These are phyloP conservation scores for Drosophila aff. DNA, from an alignment of 1,140 invertebrate genomes.

Conservation along the genomic window DNA sequence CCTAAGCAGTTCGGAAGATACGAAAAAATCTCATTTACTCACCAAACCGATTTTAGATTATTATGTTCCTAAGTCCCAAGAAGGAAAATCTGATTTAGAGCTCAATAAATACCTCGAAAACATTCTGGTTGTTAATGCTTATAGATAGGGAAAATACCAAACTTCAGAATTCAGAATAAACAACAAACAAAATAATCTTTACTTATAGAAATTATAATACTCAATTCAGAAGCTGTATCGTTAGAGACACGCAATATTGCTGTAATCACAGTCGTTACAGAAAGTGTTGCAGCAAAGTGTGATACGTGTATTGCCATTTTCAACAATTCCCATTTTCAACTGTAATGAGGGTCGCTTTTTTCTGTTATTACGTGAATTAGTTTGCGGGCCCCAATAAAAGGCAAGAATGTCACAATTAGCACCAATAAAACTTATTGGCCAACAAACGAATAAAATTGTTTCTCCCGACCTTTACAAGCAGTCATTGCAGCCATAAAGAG, in stretches of 20 bases:
- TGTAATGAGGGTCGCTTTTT: constrained; percentile 30
- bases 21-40: neutral
- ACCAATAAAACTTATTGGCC: constrained; percentile 34
- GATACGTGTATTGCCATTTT: constrained; percentile 37
- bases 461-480: neutral
- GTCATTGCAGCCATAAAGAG: constrained; percentile 2
- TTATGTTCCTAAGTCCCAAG: constrained; percentile 43
- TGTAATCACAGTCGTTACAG: constrained; percentile 21
- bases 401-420: constrained; percentile 40
- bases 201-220: constrained; percentile 8
- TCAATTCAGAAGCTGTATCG: constrained; percentile 23
- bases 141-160: neutral
- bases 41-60: constrained; percentile 40
- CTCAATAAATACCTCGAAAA: constrained; percentile 28
- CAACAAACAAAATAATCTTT: neutral
- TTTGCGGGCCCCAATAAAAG: constrained; percentile 27
- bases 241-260: constrained; percentile 30
- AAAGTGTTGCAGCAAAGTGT: constrained; percentile 32
- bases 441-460: constrained; percentile 28
- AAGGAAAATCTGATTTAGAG: constrained; percentile 1
- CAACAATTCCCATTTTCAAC: constrained; percentile 36
- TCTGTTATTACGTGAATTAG: constrained; percentile 41
- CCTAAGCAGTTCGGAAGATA: constrained; percentile 15
- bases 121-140: neutral
- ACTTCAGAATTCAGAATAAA: neutral